Base-by-base conservation (phyloP, 2,888 invertebrate species). In the Electrophaes corylata region DNA sequence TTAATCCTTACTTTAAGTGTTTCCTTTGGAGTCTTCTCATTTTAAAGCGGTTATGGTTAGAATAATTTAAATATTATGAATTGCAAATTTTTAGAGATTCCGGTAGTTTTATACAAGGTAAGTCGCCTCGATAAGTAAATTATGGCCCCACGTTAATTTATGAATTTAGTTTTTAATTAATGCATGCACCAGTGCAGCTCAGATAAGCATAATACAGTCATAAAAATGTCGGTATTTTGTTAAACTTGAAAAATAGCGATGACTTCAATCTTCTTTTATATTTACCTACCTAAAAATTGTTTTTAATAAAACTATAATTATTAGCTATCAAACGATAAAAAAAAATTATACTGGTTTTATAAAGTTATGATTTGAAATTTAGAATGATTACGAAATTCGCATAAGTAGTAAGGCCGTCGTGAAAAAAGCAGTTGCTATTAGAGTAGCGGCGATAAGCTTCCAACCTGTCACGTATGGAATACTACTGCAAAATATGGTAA, bases 1-100 rank as follows among this genome's bases (percentile, higher is more conserved):
- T 69, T 67, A 67, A 69, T 53, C 47, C 61, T 70, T 69, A 61
- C 71, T 76, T 76, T 73, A 66, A 64, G 76, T 78, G 77, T 73
- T 63, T 53, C 63, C 77, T 75, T 76, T 60, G 1, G 63, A 69
- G 70, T 65, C 57, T 55, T 64, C 69, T 67, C n/a, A 39, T 29
- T 12, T 57, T 12, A 41, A 45, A 45, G 16, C 18, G 29, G 41
- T 45, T 58, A 64, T 55, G 50, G 62, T 57, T 55, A 57, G 33
- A 59, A 54, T 65, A 58, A 54, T 53, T 49, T 35, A 23, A 41
- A 26, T 35, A 55, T 67, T 67, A n/a, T 61, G 63, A 55, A 65
- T 56, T 60, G 62, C 59, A 49, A 58, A 61, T 60, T 31, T 46
- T n/a, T n/a, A n/a, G n/a, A 47, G 26, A 20, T 46, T 31, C 50